phyloP scores from a whole-genome alignment of 2,797 vertebrate species.

The Atherinosoma microstoma region DNA sequence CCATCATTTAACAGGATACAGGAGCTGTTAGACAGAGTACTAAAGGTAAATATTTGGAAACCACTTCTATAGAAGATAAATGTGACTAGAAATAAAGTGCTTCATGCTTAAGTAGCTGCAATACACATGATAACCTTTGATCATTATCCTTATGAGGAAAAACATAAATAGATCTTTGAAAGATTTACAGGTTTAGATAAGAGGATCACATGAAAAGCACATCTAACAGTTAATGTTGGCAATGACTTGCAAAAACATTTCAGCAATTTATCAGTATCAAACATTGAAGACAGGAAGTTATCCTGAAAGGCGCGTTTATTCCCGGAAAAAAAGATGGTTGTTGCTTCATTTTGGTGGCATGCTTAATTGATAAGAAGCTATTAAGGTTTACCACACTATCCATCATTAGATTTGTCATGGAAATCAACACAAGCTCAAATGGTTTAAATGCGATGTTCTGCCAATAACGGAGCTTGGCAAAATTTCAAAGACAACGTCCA shows the following conservation, averaged over 20 bases:
- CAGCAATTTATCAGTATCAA: slow-evolving; percentile 9
- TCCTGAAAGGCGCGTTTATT: slow-evolving; percentile 43
- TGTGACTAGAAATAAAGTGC: not conserved
- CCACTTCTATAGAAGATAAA: not conserved
- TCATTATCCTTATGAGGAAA: not conserved
- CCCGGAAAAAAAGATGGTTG: slow-evolving; percentile 34
- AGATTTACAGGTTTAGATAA: slow-evolving; percentile 18
- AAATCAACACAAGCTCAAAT: slow-evolving; percentile 45
- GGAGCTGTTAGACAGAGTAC: not conserved
- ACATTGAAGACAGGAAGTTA: slow-evolving; percentile 19
- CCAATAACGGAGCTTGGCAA: slow-evolving; percentile 48
- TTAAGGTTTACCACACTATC: slow-evolving; percentile 43
- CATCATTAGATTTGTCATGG: slow-evolving; percentile 46
- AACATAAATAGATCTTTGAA: not conserved
- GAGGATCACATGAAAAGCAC: not conserved
- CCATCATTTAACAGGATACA: not conserved
- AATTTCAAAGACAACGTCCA: slow-evolving; percentile 27
- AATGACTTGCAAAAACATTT: slow-evolving; percentile 17
- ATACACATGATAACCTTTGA: not conserved
- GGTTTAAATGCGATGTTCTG: slow-evolving; percentile 52
- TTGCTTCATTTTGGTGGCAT: slow-evolving; percentile 28
- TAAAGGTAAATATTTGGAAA: slow-evolving; percentile 3
- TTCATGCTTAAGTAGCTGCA: not conserved
- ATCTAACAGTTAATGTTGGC: not conserved
- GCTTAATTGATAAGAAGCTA: slow-evolving; percentile 61